phyloP scores from a whole-genome alignment of 2,888 invertebrate genomes.

The Mechanitis messenoides region DNA sequence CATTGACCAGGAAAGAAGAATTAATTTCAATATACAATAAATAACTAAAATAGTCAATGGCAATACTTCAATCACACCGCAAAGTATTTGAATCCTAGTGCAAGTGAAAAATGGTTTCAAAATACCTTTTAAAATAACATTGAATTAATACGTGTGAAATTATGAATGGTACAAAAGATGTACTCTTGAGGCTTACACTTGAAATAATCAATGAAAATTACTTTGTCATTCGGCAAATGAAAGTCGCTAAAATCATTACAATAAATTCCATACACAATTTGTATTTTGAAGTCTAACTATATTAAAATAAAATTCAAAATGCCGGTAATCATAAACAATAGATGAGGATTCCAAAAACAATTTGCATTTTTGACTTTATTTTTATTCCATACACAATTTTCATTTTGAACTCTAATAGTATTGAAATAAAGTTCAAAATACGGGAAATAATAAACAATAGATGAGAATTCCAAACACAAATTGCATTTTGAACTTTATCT shows the following conservation, averaged over 20 bases:
- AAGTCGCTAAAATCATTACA: constrained; percentile 33
- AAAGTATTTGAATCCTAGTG: constrained; percentile 14
- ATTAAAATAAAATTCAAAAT: neutral
- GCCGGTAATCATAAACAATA: no score
- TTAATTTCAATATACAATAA: no score
- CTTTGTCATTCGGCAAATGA: constrained; percentile 42
- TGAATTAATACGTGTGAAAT: constrained; percentile 51
- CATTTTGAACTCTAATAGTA: neutral
- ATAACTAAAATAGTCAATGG: neutral
- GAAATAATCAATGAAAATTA: constrained; percentile 43
- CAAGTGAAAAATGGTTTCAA: constrained; percentile 26
- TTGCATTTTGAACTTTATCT: neutral
- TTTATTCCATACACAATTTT: neutral
- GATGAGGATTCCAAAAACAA: no score
- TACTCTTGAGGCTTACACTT: constrained; percentile 33
- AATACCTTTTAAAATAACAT: constrained; percentile 42
- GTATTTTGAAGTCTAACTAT: constrained; percentile 25
- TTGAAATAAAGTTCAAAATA: no score
- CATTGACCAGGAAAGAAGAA: no score
- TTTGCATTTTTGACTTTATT: neutral
- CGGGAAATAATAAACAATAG: no score
- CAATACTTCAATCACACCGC: neutral
- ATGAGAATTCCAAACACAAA: no score
- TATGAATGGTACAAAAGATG: constrained; percentile 42
- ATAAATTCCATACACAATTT: constrained; percentile 53